Evolutionary conservation across 1,140 invertebrate species (phyloP).

Genomic region (Laupala kohalensis): DNA sequence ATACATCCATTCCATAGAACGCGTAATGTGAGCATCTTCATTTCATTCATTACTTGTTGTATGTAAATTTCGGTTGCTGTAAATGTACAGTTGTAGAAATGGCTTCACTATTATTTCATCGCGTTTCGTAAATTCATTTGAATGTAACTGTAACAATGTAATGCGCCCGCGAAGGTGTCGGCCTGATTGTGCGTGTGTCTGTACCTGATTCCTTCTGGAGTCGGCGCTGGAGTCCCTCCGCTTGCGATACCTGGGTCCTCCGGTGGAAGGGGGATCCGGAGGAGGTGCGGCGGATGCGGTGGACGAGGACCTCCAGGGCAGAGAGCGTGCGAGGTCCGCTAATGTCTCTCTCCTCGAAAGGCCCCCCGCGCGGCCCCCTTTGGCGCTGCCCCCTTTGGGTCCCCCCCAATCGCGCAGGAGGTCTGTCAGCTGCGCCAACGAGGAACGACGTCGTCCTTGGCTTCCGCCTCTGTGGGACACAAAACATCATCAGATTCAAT

Average conservation of each 20-base stretch:
- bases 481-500: slow-evolving; percentile 2
- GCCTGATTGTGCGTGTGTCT: too few species aligned
- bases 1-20: too few species aligned
- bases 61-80: too few species aligned
- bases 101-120: too few species aligned
- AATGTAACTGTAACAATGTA: too few species aligned
- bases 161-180: too few species aligned
- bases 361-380: slow-evolving; percentile 39
- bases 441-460: slow-evolving; percentile 63
- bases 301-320: slow-evolving; percentile 54
- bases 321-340: slow-evolving; percentile 58
- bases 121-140: too few species aligned
- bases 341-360: slow-evolving; percentile 68
- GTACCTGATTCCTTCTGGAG: slow-evolving; percentile 55
- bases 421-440: slow-evolving; percentile 74
- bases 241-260: slow-evolving; percentile 35
- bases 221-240: slow-evolving; percentile 68
- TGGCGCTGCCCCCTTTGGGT: background rate
- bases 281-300: slow-evolving; percentile 18
- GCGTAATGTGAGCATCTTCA: too few species aligned
- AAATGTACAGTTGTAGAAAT: too few species aligned
- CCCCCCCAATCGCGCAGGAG: slow-evolving; percentile 74
- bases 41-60: too few species aligned
- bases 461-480: slow-evolving; percentile 28
- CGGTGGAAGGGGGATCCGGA: slow-evolving; percentile 17